These are phyloP conservation scores for Rhea americana DNA, from an alignment of 2,113 vertebrate genomes.

Conservation along the genomic window DNA sequence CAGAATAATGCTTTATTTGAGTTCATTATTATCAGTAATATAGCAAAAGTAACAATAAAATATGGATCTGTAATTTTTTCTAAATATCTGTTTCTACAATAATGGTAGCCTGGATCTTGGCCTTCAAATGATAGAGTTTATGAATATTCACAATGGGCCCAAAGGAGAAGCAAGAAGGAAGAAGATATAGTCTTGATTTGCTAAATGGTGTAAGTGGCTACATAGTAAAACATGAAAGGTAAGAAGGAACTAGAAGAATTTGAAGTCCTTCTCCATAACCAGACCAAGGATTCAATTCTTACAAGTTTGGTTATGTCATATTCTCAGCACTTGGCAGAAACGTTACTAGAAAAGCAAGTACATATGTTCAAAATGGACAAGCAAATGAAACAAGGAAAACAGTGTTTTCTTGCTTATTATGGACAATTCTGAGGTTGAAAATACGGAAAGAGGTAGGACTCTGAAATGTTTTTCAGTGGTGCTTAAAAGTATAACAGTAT, in stretches of 20 bases:
- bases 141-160: background rate
- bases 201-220: background rate
- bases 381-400: background rate
- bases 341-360: background rate
- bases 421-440: background rate
- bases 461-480: background rate
- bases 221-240: background rate
- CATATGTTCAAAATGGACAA: background rate
- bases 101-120: background rate
- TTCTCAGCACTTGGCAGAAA: background rate
- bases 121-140: background rate
- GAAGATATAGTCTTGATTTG: fast-evolving
- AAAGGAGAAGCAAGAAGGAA: background rate
- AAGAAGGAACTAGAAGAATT: background rate
- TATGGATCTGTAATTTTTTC: background rate
- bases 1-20: background rate
- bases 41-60: background rate
- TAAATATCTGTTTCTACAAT: background rate
- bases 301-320: background rate
- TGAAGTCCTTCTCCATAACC: background rate
- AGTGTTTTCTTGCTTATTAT: background rate
- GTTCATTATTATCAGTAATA: background rate
- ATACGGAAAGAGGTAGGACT: background rate
- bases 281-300: background rate
- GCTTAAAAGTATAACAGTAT: background rate